A percentile compares a stretch with the other conserved stretches of the same genome.
phyloP scores from a whole-genome alignment of 2,113 vertebrate genomes.

The Rhizomys pruinosus region DNA sequence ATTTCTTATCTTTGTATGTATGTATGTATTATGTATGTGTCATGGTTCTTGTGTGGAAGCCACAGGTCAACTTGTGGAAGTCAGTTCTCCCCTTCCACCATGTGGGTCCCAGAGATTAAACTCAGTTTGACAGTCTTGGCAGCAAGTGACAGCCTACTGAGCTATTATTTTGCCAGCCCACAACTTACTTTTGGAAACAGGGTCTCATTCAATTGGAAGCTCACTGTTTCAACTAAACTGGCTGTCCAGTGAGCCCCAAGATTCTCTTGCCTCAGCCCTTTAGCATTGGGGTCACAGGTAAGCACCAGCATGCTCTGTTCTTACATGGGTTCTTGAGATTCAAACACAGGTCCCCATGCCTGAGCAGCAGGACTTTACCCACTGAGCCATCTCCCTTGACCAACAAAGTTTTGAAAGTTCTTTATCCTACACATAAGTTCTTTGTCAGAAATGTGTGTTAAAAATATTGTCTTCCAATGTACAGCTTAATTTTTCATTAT shows the following conservation, averaged over 20 bases:
- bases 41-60: neutral
- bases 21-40: neutral
- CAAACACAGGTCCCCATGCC: no score
- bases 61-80: neutral
- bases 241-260: neutral
- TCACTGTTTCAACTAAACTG: neutral
- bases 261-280: neutral
- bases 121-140: no score
- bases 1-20: no score
- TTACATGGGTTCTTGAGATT: no score
- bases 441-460: neutral
- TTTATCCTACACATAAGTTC: neutral
- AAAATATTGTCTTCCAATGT: neutral
- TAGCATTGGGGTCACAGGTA: neutral
- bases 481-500: neutral
- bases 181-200: neutral
- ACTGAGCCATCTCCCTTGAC: neutral
- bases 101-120: neutral
- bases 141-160: neutral
- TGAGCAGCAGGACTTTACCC: neutral
- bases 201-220: neutral
- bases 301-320: no score
- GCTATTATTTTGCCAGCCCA: neutral
- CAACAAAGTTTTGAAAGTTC: constrained; percentile 13
- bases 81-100: neutral